Evolutionary conservation across 2,797 vertebrate species (phyloP).

Genomic region (Hippoglossus hippoglossus): DNA sequence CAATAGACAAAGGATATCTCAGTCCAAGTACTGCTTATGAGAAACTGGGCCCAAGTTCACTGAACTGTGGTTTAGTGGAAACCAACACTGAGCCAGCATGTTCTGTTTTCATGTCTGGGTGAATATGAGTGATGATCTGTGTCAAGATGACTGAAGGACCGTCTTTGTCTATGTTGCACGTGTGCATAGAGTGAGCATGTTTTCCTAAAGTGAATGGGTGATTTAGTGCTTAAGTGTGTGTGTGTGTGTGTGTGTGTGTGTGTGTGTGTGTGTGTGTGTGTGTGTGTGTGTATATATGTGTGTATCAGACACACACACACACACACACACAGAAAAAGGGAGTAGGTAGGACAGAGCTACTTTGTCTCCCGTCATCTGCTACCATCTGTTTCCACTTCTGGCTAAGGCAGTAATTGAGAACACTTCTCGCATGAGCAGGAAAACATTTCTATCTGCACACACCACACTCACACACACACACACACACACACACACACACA

Average conservation of each 20-base stretch:
- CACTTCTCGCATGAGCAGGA: conserved; percentile 85
- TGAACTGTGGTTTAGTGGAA: conserved; percentile 59
- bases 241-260: conserved; percentile 40
- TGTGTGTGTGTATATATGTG: conserved; percentile 24
- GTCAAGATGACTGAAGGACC: conserved; percentile 69
- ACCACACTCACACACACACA: conserved; percentile 31
- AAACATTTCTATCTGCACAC: conserved; percentile 78
- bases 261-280: conserved; percentile 26
- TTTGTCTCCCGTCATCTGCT: conserved; percentile 83
- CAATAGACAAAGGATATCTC: conserved; percentile 63
- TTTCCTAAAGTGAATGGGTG: conserved; percentile 56
- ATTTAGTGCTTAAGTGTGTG: conserved; percentile 53
- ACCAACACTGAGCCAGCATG: conserved; percentile 43
- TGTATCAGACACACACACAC: conserved; percentile 18
- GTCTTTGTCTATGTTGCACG: conserved; percentile 61
- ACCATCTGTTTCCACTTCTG: conserved; percentile 87
- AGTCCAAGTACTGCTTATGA: conserved; percentile 41
- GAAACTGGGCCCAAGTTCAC: conserved; percentile 65
- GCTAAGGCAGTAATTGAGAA: conserved; percentile 84
- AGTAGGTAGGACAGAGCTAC: conserved; percentile 79
- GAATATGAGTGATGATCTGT: conserved; percentile 71
- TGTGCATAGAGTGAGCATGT: conserved; percentile 41
- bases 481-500: conserved; percentile 25
- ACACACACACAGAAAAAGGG: conserved; percentile 12
- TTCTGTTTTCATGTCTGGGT: conserved; percentile 64